phyloP scores from a whole-genome alignment of 2,797 vertebrate species.

The Danio aesculapii region DNA sequence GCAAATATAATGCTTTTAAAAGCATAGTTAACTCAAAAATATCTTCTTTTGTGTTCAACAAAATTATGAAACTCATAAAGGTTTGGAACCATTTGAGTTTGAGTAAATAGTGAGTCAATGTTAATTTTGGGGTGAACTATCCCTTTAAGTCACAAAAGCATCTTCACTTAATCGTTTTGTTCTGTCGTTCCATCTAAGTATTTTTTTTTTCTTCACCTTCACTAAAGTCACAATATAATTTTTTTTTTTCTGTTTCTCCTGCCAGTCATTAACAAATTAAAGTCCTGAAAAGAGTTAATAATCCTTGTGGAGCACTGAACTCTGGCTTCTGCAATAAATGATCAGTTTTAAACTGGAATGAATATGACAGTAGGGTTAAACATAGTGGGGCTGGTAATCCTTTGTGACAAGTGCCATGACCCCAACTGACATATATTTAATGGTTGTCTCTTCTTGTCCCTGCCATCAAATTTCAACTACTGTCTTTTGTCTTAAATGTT shows the following conservation, averaged over 20 bases:
- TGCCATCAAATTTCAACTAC: constrained; percentile 20
- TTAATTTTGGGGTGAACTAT: too few relatives aligned
- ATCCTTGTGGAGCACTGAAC: constrained; percentile 44
- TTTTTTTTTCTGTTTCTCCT: constrained; percentile 7
- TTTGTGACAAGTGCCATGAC: constrained; percentile 59
- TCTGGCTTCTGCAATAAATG: constrained; percentile 52
- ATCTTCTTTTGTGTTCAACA: too few relatives aligned
- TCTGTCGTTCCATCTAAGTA: neutral
- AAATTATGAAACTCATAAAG: too few relatives aligned
- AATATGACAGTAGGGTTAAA: constrained; percentile 50
- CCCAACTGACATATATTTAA: constrained; percentile 58
- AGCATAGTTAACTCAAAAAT: too few relatives aligned
- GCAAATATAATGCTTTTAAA: neutral
- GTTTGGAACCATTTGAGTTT: too few relatives aligned
- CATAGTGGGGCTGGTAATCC: constrained; percentile 48
- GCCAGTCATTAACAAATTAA: constrained; percentile 53
- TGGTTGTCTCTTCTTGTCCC: constrained; percentile 58
- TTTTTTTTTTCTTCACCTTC: neutral
- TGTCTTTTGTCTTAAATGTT: constrained; percentile 27
- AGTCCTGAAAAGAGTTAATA: constrained; percentile 56
- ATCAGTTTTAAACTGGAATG: constrained; percentile 57
- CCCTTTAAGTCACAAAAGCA: neutral
- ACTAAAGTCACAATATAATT: neutral
- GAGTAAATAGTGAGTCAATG: too few relatives aligned
- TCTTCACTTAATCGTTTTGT: neutral